Evolutionary conservation across 2,113 vertebrate species (phyloP), one percentile per base, ranked within the genome.

Genomic region (rabbit (Oryctolagus cuniculus)): DNA sequence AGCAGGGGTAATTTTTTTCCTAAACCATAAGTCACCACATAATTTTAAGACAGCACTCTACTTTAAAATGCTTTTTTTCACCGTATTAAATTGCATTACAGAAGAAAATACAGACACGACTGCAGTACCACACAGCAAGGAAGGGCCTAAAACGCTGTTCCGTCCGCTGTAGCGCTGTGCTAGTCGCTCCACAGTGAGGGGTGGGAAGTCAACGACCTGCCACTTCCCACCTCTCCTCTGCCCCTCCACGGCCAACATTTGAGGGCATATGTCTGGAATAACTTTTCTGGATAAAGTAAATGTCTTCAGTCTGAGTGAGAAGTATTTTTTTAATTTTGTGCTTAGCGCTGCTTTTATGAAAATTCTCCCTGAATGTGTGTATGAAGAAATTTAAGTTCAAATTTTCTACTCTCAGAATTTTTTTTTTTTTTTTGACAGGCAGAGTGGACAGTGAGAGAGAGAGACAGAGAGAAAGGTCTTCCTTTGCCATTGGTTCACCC

Each of bases 201-300:
- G 15, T 0, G 17, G 55, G 63, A 38, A 5, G 3, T 2, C 19
- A 5, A 13, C 3, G 17, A 2, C 27, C 11, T 12, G 12, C 29
- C 49, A 1, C 13, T 27, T n/a, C 1, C 44, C 10, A 1, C 4
- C 5, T 64, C 8, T 51, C 4, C 36, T 58, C 4, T 34, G 0
- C 4, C 19, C 11, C 1, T 44, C 27, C 11, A 36, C 3, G 1
- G 74, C n/a, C 53, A 49, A 1, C 0, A 44, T 19, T 4, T 3
- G 1, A 15, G 16, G 16, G 0, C 19, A 15, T 22, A 11, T 83
- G 24, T 22, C 29, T 69, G n/a, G 13, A 79, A 11, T 19, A 25
- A 64, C 12, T 69, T 86, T 74, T 89, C 49, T 27, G 66, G 15
- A 15, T 31, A 19, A 75, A 49, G 44, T 11, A 82, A 87, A 38